Base-by-base conservation (phyloP, 2,797 vertebrate species). In the Amazonetta brasiliensis region DNA sequence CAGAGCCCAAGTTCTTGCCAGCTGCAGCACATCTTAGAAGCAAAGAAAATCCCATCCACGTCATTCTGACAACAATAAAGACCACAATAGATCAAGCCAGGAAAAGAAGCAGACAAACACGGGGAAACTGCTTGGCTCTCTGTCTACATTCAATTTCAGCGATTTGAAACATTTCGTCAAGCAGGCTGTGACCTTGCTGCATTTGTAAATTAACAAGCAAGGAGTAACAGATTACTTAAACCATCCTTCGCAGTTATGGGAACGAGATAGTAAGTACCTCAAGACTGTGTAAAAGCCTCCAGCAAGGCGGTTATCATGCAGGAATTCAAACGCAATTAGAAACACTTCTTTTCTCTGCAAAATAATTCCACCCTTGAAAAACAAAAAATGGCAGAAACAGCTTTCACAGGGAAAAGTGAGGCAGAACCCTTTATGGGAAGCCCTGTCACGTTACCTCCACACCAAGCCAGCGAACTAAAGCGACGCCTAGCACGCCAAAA, bases 271-370 rank as follows among this genome's bases (percentile, higher is more conserved):
- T 19, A 73, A 92, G 63, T n/a, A 79, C 72, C 87, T 44, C 63
- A 74, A 82, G 90, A 63, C 84, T 48, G 50, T 58, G 43, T 74
- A 71, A 72, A 77, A 90, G 91, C 91, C 87, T 95, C 75, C 91
- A 90, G 95, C 73, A 31, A 68, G 92, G 92, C 26, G 83, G 91
- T 91, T 88, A 67, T 91, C 92, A 84, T 14, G 85, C 88, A 79
- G 90, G 81, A 88, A 95, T 84, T 79, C 92, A 84, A 93, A 92
- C 2, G 3, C 90, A 75, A 84, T 88, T 87, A 93, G 84, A 89
- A 94, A 90, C 71, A 84, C 63, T 94, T 50, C 33, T 31, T 48
- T 74, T 73, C 71, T 76, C 71, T 12, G 69, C 62, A 31, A 96
- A 95, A 92, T 69, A 90, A 81, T 66, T 88, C 90, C 81, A 37